These are phyloP conservation scores for Phenganax marumi DNA, from an alignment of 92 coral and sea anemone species.

Conservation along the genomic window DNA sequence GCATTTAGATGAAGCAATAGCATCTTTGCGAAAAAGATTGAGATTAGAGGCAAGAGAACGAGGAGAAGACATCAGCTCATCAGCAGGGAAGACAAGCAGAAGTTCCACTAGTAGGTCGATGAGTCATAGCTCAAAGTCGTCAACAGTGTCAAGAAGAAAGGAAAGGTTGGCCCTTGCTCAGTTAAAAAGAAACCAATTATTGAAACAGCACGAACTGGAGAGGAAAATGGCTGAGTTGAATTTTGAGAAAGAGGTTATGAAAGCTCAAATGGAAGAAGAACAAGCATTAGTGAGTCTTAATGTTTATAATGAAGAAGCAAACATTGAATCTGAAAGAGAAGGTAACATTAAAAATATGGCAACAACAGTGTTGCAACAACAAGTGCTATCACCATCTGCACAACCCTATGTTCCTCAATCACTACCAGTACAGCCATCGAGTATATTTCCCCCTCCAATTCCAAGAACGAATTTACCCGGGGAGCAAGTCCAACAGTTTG, in stretches of 20 bases:
- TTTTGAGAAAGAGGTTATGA: conserved; percentile 12
- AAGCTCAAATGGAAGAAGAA: conserved; percentile 30
- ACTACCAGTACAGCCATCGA: too few relatives aligned
- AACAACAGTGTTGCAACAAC: too few relatives aligned
- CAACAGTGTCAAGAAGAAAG: not conserved
- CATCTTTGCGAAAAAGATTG: too few relatives aligned
- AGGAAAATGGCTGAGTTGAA: conserved; percentile 14
- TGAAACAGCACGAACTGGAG: conserved; percentile 17
- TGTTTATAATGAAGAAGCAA: conserved; percentile 1
- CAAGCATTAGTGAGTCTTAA: conserved; percentile 17
- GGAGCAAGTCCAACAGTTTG: too few relatives aligned
- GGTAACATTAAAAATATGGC: too few relatives aligned
- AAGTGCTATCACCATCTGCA: too few relatives aligned
- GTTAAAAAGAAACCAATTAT: not conserved
- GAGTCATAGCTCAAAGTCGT: not conserved
- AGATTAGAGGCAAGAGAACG: too few relatives aligned
- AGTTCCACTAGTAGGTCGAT: not conserved
- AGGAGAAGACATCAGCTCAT: too few relatives aligned
- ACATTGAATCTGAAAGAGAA: too few relatives aligned
- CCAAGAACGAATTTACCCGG: too few relatives aligned
- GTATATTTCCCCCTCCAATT: too few relatives aligned
- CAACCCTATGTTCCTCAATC: too few relatives aligned
- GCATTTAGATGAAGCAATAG: conserved; percentile 9
- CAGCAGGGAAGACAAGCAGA: not conserved
- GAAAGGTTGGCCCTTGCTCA: conserved; percentile 5